Conservation (phyloP, 2,888 invertebrate genomes). For the Lucinisca nassula region DNA sequence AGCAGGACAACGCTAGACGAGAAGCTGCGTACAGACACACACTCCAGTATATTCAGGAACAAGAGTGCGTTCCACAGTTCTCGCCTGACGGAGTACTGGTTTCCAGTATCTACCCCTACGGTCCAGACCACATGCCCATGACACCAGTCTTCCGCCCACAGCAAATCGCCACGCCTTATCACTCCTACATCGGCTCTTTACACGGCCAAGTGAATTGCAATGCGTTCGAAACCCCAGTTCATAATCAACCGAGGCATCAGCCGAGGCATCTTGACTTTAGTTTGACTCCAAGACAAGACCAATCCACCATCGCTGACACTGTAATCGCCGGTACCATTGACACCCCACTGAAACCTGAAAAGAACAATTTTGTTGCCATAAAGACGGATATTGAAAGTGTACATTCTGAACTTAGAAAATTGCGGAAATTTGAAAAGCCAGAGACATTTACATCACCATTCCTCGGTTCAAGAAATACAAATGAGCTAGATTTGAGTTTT, state of each 20-base stretch:
- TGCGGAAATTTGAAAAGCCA: conserved; percentile 14
- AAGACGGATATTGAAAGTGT: background rate
- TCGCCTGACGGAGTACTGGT: background rate
- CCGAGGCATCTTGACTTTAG: conserved; percentile 57
- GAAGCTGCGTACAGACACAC: conserved; percentile 43
- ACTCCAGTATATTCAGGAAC: conserved; percentile 26
- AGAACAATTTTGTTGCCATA: background rate
- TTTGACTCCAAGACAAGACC: background rate
- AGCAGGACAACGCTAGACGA: conserved; percentile 62
- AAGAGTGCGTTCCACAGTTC: background rate
- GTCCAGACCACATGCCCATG: background rate
- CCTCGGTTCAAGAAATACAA: conserved; percentile 45
- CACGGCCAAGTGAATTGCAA: conserved; percentile 16
- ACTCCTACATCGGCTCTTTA: conserved; percentile 47
- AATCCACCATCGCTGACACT: background rate
- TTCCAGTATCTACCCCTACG: background rate
- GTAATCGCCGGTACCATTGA: conserved; percentile 30
- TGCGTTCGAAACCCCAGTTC: conserved; percentile 55
- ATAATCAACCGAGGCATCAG: conserved; percentile 1
- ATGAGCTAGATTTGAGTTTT: conserved; percentile 56
- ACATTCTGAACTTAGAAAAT: background rate
- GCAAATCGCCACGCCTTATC: conserved; percentile 18
- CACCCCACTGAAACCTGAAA: conserved; percentile 24
- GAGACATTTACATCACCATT: conserved; percentile 54
- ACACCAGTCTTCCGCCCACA: conserved; percentile 21